Evolutionary conservation across 53 echinoderm and acorn worm genomes (phyloP).

Genomic region (Antedon mediterranea): DNA sequence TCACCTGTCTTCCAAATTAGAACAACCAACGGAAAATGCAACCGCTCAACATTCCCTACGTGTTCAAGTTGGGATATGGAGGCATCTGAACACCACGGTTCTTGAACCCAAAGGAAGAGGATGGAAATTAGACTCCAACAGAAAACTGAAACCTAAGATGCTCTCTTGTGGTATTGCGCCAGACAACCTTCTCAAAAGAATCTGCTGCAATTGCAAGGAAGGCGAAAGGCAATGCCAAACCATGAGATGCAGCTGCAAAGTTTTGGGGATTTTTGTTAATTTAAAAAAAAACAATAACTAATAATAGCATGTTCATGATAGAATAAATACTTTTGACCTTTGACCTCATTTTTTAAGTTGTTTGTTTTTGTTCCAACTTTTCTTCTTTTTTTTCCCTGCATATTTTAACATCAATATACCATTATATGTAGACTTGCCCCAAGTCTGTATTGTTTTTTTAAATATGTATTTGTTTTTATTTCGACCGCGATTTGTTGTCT

Average conservation of each 20-base stretch:
- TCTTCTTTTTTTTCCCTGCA: too few relatives aligned
- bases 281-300: too few relatives aligned
- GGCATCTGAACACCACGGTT: slow-evolving; percentile 12
- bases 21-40: slow-evolving; percentile 23
- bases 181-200: slow-evolving; percentile 15
- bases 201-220: slow-evolving; percentile 22
- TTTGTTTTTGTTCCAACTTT: too few relatives aligned
- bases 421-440: too few relatives aligned
- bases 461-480: too few relatives aligned
- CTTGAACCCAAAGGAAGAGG: slow-evolving; percentile 20
- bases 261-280: too few relatives aligned
- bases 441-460: too few relatives aligned
- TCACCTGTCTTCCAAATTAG: slow-evolving; percentile 14
- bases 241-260: slow-evolving; percentile 29
- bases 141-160: slow-evolving; percentile 24
- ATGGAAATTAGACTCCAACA: slow-evolving; percentile 17
- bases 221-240: slow-evolving; percentile 30
- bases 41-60: slow-evolving; percentile 13
- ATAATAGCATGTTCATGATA: too few relatives aligned
- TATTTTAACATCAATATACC: too few relatives aligned
- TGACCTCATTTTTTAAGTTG: too few relatives aligned
- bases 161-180: slow-evolving; percentile 15
- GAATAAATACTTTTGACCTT: too few relatives aligned
- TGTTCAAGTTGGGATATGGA: slow-evolving; percentile 19
- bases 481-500: too few relatives aligned